Conservation (phyloP, 2,888 invertebrate genomes). For the Octonoba sinensis region DNA sequence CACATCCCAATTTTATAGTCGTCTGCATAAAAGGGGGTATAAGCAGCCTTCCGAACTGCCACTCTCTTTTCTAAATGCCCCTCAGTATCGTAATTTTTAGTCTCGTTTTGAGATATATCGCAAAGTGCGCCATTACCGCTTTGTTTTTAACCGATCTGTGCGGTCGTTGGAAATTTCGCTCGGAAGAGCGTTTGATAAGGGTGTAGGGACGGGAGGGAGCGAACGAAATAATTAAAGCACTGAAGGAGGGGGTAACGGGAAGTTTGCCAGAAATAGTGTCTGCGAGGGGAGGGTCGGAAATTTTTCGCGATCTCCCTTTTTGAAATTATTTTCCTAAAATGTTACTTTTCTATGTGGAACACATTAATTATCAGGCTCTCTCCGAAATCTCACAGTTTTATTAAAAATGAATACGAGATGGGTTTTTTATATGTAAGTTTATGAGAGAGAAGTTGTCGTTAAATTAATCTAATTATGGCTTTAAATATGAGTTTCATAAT, state of each 20-base stretch:
- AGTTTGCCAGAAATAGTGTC: conserved; percentile 41
- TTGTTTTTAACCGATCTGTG: conserved; percentile 47
- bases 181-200: conserved; percentile 25
- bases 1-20: no score
- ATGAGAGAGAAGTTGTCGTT: conserved; percentile 9
- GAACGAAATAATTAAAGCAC: conserved; percentile 41
- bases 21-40: no score
- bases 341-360: conserved; percentile 16
- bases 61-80: no score
- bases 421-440: conserved; percentile 6
- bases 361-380: conserved; percentile 40
- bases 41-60: no score
- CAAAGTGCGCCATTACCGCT: conserved; percentile 31
- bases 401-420: conserved; percentile 33
- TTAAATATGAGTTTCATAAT: conserved; percentile 41
- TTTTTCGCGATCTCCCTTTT: conserved; percentile 46
- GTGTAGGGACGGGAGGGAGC: neutral
- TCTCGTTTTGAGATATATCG: conserved; percentile 40
- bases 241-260: conserved; percentile 21
- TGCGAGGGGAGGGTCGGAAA: neutral
- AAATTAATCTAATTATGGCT: conserved; percentile 59
- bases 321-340: conserved; percentile 32
- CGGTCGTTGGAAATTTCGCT: conserved; percentile 16
- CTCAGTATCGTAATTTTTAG: conserved; percentile 43
- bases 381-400: conserved; percentile 26